A percentile compares a stretch with the other conserved stretches of the same genome.
Evolutionary conservation across 2,797 vertebrate species (phyloP).

Genomic region (Lindbergichthys nudifrons): DNA sequence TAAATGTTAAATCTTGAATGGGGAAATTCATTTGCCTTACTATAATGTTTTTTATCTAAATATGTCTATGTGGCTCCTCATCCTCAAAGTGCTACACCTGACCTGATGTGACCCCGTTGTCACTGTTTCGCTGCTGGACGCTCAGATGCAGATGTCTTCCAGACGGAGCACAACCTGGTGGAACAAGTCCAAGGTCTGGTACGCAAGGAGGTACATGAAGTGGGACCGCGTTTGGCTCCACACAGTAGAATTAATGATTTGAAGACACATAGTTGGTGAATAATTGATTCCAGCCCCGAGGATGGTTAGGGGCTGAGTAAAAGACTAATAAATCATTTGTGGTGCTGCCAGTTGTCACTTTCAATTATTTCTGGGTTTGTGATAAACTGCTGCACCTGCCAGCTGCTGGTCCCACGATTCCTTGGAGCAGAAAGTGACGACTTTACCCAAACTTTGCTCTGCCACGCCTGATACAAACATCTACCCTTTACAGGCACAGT

Average conservation of each 20-base stretch:
- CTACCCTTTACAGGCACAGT: slow-evolving; percentile 12
- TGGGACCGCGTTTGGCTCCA: slow-evolving; percentile 92
- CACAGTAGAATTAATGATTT: slow-evolving; percentile 99
- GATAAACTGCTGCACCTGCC: slow-evolving; percentile 98
- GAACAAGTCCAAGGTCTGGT: slow-evolving; percentile 82
- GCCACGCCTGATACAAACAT: slow-evolving; percentile 49
- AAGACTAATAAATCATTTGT: slow-evolving; percentile 99
- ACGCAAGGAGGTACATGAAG: slow-evolving; percentile 87
- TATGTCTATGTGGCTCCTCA: slow-evolving; percentile 27
- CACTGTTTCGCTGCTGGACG: slow-evolving; percentile 47
- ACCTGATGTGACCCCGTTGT: slow-evolving; percentile 34
- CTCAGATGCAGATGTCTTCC: slow-evolving; percentile 59
- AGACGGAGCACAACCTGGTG: slow-evolving; percentile 64
- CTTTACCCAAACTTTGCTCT: slow-evolving; percentile 89
- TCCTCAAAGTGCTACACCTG: slow-evolving; percentile 3
- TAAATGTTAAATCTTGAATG: slow-evolving; percentile 39
- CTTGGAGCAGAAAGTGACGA: slow-evolving; percentile 88
- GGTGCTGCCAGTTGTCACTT: slow-evolving; percentile 98
- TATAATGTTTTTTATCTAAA: not conserved
- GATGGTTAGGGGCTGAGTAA: slow-evolving; percentile 98
- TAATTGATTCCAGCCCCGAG: slow-evolving; percentile 99
- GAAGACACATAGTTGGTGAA: slow-evolving; percentile 99
- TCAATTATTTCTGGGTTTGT: slow-evolving; percentile 98
- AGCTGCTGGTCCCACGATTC: slow-evolving; percentile 87
- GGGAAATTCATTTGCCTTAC: slow-evolving; percentile 1